Evolutionary conservation across 2,797 vertebrate species (phyloP), one percentile per base, ranked within the genome.

Genomic region (Atherinosoma microstoma): DNA sequence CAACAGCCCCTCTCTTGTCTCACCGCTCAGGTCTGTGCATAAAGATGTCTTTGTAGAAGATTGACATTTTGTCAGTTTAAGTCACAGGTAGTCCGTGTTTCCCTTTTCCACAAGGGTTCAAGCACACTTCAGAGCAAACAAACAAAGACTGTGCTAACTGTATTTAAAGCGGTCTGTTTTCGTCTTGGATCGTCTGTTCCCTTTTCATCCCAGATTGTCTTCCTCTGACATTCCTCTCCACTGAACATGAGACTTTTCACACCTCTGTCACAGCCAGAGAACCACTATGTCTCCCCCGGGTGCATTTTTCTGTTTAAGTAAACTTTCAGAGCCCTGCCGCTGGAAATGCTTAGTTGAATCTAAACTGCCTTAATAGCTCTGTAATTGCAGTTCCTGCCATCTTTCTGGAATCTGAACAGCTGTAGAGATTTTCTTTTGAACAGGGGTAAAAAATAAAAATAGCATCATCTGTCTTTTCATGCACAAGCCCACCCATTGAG

Each of bases 1-100:
- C 67, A 89, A 86, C 89, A 90, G 77, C 71, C 67, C 67, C 72
- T 64, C 80, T 86, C 86, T 87, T 89, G 88, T 90, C 67, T 84
- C 60, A 8, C 59, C 36, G 76, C 66, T 82, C 57, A 42, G 82
- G 59, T 62, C 65, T 1, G 30, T 32, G 83, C 82, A 91, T 89
- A 94, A 91, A 82, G 76, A 67, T 30, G 76, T 83, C 93, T 94
- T 94, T 94, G 93, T 94, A 29, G 75, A 76, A 53, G 76, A 92
- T 85, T 76, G 57, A 83, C 77, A 70, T 84, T 85, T 72, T 75
- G 80, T 86, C 77, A 64, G 45, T 85, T 87, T 69, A 80, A 78
- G 84, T 80, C 70, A 34, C 73, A 87, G 58, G 73, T 76, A 73
- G 72, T 60, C 68, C 24, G 24, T 49, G 51, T 77, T 80, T 69